A percentile compares a stretch with the other conserved stretches of the same genome.
Conservation (phyloP, 2,888 invertebrate species). For the Microplitis manilae region DNA sequence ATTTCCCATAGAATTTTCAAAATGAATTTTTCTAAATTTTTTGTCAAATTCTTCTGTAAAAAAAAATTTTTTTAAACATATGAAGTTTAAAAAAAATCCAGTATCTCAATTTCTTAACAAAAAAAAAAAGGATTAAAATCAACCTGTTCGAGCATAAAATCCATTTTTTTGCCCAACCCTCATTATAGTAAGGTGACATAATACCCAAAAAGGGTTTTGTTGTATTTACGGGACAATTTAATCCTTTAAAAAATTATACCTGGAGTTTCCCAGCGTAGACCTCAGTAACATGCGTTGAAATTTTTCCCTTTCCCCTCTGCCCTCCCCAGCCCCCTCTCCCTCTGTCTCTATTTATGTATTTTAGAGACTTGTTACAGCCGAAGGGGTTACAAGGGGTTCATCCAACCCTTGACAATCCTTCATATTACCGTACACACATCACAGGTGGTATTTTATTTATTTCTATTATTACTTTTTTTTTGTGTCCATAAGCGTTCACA, state of each 20-base stretch:
- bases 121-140: background rate
- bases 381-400: slow-evolving; percentile 1
- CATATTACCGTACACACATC: background rate
- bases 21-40: too few species aligned
- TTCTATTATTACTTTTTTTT: background rate
- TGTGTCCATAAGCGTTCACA: background rate
- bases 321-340: background rate
- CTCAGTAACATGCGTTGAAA: too few species aligned
- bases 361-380: background rate
- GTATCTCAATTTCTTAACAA: background rate
- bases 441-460: background rate
- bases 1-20: too few species aligned
- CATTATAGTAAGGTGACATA: background rate
- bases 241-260: background rate
- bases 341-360: background rate
- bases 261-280: background rate
- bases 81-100: too few species aligned
- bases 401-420: slow-evolving; percentile 1
- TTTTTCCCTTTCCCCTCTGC: background rate
- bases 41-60: too few species aligned
- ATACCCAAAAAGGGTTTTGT: background rate
- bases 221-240: background rate
- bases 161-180: background rate
- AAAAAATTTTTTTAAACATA: too few species aligned
- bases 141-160: background rate